Percentiles rank a stretch among this genome's conserved stretches.
Conservation (phyloP, 2,113 vertebrate genomes). For the Fulica atra region DNA sequence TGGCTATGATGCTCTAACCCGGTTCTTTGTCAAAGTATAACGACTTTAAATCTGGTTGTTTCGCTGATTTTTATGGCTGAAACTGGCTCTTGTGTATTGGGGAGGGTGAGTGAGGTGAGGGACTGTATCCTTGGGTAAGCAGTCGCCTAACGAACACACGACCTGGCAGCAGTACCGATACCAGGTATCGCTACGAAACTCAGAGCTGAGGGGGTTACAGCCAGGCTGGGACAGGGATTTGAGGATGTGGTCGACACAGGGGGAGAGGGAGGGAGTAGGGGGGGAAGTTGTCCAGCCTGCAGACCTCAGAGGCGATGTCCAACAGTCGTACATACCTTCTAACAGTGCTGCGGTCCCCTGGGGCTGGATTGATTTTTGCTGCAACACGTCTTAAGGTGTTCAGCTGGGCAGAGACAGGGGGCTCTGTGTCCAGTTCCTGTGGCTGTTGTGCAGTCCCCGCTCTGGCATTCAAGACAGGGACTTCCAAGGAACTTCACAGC, state of each 20-base stretch:
- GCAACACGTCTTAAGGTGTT: not conserved
- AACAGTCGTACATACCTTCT: not conserved
- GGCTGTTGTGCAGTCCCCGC: not conserved
- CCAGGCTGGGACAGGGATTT: not conserved
- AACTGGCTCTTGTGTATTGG: not conserved
- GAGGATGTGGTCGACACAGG: not conserved
- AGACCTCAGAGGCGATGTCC: not conserved
- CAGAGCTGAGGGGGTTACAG: not conserved
- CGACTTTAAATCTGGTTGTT: not conserved
- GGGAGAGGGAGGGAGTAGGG: no score
- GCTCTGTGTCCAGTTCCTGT: not conserved
- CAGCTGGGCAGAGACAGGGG: not conserved
- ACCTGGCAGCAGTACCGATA: rapidly evolving
- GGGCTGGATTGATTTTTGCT: not conserved
- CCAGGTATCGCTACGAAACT: rapidly evolving
- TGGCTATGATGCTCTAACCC: not conserved
- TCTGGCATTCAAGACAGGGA: not conserved
- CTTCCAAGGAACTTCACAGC: not conserved
- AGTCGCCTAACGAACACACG: rapidly evolving
- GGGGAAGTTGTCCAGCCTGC: rapidly evolving
- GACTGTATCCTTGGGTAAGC: not conserved
- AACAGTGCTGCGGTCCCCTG: not conserved
- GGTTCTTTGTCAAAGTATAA: not conserved
- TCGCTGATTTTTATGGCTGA: not conserved
- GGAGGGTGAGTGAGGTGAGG: not conserved